phyloP scores from a whole-genome alignment of 2,888 invertebrate genomes.

The Chorisops tibialis region DNA sequence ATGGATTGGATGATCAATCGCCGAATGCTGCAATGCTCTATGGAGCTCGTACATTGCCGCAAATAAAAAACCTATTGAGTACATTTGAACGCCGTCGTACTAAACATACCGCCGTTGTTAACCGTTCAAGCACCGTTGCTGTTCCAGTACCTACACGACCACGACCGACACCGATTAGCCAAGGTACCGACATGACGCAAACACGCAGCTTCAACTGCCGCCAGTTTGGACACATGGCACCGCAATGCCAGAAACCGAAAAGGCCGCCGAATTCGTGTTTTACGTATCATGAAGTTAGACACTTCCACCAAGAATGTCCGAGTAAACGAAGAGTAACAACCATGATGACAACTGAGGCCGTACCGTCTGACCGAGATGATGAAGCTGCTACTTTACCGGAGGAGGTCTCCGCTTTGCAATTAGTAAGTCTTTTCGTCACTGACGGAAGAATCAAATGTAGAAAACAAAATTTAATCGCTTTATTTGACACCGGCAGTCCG shows the following conservation, averaged over 20 bases:
- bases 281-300: background rate
- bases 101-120: background rate
- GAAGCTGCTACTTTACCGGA: background rate
- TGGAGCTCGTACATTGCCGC: background rate
- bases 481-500: background rate
- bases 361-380: background rate
- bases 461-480: background rate
- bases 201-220: background rate
- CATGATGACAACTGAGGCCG: background rate
- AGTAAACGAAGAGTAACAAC: background rate
- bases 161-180: background rate
- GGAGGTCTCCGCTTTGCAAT: background rate
- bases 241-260: background rate
- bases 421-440: background rate
- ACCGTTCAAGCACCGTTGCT: no score
- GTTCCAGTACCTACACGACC: background rate
- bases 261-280: no score
- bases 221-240: background rate
- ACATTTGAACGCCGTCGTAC: background rate
- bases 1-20: no score
- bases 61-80: background rate
- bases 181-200: background rate
- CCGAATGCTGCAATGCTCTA: no score
- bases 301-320: background rate
- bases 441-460: background rate